Evolutionary conservation across 2,888 invertebrate species (phyloP).

Genomic region (Apeira syringaria): DNA sequence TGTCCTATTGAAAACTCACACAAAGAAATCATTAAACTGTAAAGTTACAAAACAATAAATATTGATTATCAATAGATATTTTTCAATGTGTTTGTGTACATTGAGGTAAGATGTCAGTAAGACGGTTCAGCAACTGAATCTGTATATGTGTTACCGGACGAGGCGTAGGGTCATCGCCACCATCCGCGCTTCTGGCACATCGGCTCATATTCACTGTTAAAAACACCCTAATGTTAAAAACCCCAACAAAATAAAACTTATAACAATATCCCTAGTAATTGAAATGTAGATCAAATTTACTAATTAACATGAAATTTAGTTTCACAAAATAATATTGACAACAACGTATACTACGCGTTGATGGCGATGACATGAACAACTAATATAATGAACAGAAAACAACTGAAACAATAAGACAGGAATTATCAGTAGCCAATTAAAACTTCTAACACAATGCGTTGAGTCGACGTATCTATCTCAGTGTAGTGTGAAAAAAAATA

Average conservation of each 20-base stretch:
- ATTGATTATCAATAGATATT: too few species aligned
- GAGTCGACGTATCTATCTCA: background rate
- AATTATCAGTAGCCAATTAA: background rate
- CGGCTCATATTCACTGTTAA: conserved; percentile 73
- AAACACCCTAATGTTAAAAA: conserved; percentile 37
- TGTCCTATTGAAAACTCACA: conserved; percentile 8
- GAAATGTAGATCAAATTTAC: background rate
- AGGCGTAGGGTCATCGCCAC: conserved; percentile 66
- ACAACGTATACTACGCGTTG: conserved; percentile 17
- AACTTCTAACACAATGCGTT: background rate
- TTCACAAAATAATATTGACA: conserved; percentile 20
- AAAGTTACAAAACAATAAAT: background rate
- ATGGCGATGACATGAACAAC: conserved; percentile 37
- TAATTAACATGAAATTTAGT: conserved; percentile 15
- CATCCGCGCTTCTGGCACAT: conserved; percentile 58
- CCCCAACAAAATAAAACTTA: conserved; percentile 14
- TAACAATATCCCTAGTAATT: background rate
- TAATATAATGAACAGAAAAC: conserved; percentile 29
- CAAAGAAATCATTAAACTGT: background rate
- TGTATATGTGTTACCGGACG: conserved; percentile 53
- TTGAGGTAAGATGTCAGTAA: conserved; percentile 14
- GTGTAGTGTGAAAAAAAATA: conserved; percentile 4
- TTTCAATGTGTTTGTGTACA: background rate
- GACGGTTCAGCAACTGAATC: conserved; percentile 21
- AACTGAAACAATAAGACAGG: conserved; percentile 20